phyloP scores from a whole-genome alignment of 2,113 vertebrate genomes.

The Oostethus manadensis region DNA sequence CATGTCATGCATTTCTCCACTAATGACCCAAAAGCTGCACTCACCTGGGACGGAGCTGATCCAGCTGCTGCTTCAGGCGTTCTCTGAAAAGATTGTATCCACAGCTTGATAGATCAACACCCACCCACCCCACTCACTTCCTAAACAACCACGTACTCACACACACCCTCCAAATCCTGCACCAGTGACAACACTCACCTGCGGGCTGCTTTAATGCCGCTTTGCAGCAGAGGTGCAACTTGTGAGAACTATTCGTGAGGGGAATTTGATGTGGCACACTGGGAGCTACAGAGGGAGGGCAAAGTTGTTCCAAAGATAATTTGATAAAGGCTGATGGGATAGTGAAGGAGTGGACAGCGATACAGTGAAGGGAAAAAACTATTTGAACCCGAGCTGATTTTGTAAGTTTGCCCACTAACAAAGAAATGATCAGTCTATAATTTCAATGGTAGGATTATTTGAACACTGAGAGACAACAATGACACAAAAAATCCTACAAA shows the following conservation, averaged over 20 bases:
- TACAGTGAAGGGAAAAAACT: too few relatives aligned
- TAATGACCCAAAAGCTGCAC: slow-evolving; percentile 11
- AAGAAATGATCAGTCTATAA: too few relatives aligned
- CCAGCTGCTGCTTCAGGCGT: slow-evolving; percentile 29
- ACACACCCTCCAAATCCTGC: slow-evolving; percentile 17
- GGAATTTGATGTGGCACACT: slow-evolving; percentile 7
- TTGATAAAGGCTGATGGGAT: slow-evolving; percentile 15
- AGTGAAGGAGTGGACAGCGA: too few relatives aligned
- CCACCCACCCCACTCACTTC: slow-evolving; percentile 28
- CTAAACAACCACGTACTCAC: slow-evolving; percentile 24
- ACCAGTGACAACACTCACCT: slow-evolving; percentile 5
- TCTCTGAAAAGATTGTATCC: slow-evolving; percentile 3
- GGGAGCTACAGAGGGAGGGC: not conserved
- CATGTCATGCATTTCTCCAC: not conserved
- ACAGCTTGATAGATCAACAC: slow-evolving; percentile 9
- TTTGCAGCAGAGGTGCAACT: slow-evolving; percentile 18
- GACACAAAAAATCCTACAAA: too few relatives aligned
- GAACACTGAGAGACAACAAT: too few relatives aligned
- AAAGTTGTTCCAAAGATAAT: not conserved
- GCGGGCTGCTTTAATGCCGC: slow-evolving; percentile 1
- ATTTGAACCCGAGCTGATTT: too few relatives aligned
- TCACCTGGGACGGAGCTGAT: slow-evolving; percentile 50
- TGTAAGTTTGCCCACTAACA: too few relatives aligned
- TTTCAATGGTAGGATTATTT: too few relatives aligned
- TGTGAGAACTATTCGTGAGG: slow-evolving; percentile 12